These are phyloP conservation scores for Drosophila picticornis DNA, from an alignment of 2,888 invertebrate genomes.

Conservation along the genomic window DNA sequence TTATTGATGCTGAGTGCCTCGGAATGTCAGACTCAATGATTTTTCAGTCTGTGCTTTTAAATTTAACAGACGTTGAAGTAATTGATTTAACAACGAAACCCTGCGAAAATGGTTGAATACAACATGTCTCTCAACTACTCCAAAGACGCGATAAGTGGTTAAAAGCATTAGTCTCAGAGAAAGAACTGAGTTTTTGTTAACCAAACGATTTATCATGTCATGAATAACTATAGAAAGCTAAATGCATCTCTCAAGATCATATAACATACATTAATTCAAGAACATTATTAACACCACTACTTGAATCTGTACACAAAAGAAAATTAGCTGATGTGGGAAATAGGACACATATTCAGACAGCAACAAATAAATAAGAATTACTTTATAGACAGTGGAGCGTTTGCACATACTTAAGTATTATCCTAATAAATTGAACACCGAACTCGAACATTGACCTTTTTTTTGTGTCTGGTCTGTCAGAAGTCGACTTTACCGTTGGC, in stretches of 20 bases:
- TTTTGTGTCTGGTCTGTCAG: conserved; percentile 45
- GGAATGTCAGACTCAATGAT: conserved; percentile 6
- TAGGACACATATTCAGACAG: background rate
- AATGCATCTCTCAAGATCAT: background rate
- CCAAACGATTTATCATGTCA: background rate
- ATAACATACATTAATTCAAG: background rate
- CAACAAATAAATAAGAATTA: background rate
- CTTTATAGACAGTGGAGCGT: conserved; percentile 17
- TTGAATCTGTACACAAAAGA: background rate
- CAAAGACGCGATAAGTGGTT: background rate
- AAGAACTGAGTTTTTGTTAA: background rate
- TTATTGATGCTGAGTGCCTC: conserved; percentile 31
- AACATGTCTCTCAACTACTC: background rate
- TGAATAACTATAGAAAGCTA: background rate
- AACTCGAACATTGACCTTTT: conserved; percentile 55
- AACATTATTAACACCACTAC: conserved; percentile 2
- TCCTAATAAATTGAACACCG: conserved; percentile 34
- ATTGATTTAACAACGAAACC: conserved; percentile 3
- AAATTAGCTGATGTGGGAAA: background rate
- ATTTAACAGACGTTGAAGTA: background rate
- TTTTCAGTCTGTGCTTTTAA: conserved; percentile 16
- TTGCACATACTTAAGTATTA: conserved; percentile 40
- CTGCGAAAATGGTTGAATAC: background rate
- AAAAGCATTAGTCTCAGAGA: background rate
- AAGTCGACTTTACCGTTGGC: background rate